Percentiles rank a stretch among this genome's conserved stretches.
phyloP scores from a whole-genome alignment of 2,888 invertebrate genomes.

The Serrognathus titanus region DNA sequence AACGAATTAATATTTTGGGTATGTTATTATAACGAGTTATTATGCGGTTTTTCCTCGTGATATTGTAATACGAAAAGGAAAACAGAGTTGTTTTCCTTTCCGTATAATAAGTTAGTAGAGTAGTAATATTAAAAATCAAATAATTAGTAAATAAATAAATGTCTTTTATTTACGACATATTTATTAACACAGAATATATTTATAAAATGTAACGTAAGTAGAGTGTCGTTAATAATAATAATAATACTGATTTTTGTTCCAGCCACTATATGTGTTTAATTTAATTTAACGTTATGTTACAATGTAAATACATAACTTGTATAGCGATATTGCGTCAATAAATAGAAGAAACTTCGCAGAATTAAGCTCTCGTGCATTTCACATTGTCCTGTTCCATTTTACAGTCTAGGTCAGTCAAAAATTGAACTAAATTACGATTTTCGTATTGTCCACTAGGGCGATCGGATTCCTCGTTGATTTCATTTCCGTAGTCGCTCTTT shows the following conservation, averaged over 20 bases:
- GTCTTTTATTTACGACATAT: constrained; percentile 8
- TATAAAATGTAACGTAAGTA: constrained; percentile 19
- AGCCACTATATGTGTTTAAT: constrained; percentile 20
- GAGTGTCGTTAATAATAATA: not conserved
- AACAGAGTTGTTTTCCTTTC: no score
- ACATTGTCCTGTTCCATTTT: constrained; percentile 12
- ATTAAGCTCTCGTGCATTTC: constrained; percentile 11
- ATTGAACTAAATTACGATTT: constrained; percentile 5
- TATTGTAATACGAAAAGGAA: no score
- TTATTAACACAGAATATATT: constrained; percentile 25
- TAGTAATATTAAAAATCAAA: no score
- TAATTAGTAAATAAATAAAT: not conserved
- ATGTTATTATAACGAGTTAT: no score
- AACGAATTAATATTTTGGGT: no score
- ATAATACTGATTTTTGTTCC: constrained; percentile 19
- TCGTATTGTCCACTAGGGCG: not conserved
- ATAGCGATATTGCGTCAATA: constrained; percentile 18
- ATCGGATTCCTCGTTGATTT: constrained; percentile 5
- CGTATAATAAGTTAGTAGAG: no score
- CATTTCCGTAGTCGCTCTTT: constrained; percentile 14
- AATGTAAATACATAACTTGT: constrained; percentile 7
- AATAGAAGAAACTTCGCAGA: not conserved
- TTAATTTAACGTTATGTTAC: not conserved
- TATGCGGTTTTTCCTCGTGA: no score
- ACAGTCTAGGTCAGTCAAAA: constrained; percentile 9